Evolutionary conservation across 2,888 invertebrate species (phyloP), one percentile per base, ranked within the genome.

Genomic region (Dryobotodes eremita): DNA sequence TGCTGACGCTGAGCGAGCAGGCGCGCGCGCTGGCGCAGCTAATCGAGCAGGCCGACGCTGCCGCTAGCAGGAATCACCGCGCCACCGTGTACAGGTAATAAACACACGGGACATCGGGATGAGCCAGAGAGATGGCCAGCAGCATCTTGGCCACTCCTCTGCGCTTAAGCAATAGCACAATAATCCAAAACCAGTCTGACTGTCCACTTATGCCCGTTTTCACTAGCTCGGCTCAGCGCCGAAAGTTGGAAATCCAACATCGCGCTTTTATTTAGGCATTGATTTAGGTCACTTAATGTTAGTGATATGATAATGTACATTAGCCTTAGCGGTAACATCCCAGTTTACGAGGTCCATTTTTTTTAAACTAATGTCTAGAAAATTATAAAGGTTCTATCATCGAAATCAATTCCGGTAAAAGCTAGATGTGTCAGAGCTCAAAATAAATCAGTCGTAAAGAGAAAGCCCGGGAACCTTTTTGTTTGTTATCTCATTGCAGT

Each of bases 1-100:
- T 99, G 91, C 95, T 99, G 86, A 98, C 98, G 69, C 97, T 99
- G 89, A 97, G 98, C 85, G 99, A 99, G 96, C 99, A 99, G 95
- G 98, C 98, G 77, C 97, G 98, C 77, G 98, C 98, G 71, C 97
- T 99, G 36, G 97, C 98, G n/a, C 98, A 98, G 80, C 96, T 99
- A 82, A 98, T 99, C 90, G 98, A 98, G 92, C 98, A 97, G 92
- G 97, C 91, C 92, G 97, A 93, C 94, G 97, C 95, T 91, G 97
- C 95, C 88, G 96, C 93, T 92, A 95, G 90, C 93, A 97, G 91
- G 92, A 97, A 93, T 92, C 92, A 95, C 79, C 95, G 95, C 81
- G 94, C 95, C 84, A 97, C 98, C 5, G 94, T 98, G 42, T 98
- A 97, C 94, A 97, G 97, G 98, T 98, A 92, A n/a, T n/a, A 36